Conservation (phyloP, 2,797 vertebrate genomes). For the Pampus argenteus region DNA sequence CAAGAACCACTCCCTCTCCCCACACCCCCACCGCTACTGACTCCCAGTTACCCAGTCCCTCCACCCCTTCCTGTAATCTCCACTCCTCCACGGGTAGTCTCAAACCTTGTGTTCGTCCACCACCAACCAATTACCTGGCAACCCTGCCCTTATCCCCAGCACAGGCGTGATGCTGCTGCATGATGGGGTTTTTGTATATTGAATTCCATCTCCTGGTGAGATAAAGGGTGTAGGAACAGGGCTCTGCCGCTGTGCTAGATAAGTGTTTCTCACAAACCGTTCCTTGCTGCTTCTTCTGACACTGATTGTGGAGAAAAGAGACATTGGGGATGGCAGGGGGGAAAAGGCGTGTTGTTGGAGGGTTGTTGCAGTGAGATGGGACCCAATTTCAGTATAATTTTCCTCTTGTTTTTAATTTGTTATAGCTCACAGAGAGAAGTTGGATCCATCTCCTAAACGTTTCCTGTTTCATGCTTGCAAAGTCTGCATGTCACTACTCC, state of each 20-base stretch:
- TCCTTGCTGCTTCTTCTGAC: conserved; percentile 84
- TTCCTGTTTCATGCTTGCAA: conserved; percentile 54
- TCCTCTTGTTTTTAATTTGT: conserved; percentile 81
- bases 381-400: conserved; percentile 81
- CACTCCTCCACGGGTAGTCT: conserved; percentile 85
- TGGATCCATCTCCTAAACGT: conserved; percentile 45
- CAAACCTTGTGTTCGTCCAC: conserved; percentile 87
- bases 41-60: conserved; percentile 76
- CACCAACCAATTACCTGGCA: conserved; percentile 97
- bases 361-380: conserved; percentile 70
- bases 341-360: conserved; percentile 45
- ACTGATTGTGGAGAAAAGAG: conserved; percentile 88
- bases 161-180: conserved; percentile 93
- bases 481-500: conserved; percentile 45
- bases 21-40: conserved; percentile 37
- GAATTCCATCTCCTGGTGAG: conserved; percentile 94
- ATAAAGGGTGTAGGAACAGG: conserved; percentile 93
- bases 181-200: conserved; percentile 92
- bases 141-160: conserved; percentile 93
- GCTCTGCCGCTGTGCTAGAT: conserved; percentile 89
- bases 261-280: conserved; percentile 87
- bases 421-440: conserved; percentile 57
- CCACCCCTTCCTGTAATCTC: conserved; percentile 83
- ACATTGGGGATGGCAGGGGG: conserved; percentile 83
- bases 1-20: conserved; percentile 58